phyloP scores from a whole-genome alignment of 2,888 invertebrate species.

The Cybosia mesomella region DNA sequence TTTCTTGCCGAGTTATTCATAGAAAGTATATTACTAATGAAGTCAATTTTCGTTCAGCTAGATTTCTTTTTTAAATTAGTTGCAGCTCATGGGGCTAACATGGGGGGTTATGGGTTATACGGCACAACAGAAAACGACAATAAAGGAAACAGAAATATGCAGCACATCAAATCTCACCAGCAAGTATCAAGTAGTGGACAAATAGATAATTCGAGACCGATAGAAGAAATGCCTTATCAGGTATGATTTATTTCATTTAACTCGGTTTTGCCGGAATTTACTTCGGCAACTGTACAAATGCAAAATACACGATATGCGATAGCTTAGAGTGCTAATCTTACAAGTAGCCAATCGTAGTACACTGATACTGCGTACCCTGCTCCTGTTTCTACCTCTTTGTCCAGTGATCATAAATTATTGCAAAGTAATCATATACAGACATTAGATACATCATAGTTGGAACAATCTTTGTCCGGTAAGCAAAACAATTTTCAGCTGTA shows the following conservation, averaged over 20 bases:
- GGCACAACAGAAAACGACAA: conserved; percentile 76
- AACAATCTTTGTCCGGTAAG: too few relatives aligned
- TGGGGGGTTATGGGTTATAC: conserved; percentile 88
- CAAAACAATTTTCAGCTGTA: too few relatives aligned
- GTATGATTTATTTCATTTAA: conserved; percentile 61
- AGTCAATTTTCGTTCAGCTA: conserved; percentile 14
- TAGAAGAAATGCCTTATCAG: conserved; percentile 89
- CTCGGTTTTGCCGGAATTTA: neutral
- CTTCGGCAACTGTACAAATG: neutral
- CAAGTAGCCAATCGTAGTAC: neutral
- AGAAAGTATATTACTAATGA: neutral
- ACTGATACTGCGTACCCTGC: too few relatives aligned
- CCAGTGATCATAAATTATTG: too few relatives aligned
- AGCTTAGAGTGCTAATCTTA: neutral
- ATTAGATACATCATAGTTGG: too few relatives aligned
- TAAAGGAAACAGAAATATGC: conserved; percentile 76
- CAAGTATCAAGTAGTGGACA: conserved; percentile 80
- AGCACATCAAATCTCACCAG: conserved; percentile 83
- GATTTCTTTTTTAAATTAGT: conserved; percentile 69
- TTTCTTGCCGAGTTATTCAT: neutral
- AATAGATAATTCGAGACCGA: conserved; percentile 72
- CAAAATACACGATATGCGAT: neutral
- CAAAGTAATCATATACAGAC: too few relatives aligned
- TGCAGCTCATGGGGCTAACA: conserved; percentile 84
- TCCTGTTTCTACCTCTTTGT: too few relatives aligned